Conservation (phyloP, 2,797 vertebrate genomes). For the Catamblyrhynchus diadema region DNA sequence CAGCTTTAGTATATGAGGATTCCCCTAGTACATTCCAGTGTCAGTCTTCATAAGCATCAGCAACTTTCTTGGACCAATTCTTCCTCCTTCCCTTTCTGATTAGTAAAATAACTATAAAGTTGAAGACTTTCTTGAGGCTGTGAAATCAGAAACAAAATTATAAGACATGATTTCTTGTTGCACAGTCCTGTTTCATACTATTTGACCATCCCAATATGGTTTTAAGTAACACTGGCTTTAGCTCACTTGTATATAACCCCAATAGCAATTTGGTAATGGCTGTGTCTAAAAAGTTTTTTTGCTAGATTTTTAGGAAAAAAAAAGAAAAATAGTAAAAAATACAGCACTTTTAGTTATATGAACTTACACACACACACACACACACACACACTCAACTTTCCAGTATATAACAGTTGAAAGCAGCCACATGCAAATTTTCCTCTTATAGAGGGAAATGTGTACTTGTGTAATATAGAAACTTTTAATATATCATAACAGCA, state of each 20-base stretch:
- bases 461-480: not conserved
- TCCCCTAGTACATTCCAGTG: not conserved
- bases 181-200: not conserved
- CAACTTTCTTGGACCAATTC: not conserved
- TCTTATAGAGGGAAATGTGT: not conserved
- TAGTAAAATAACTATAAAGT: not conserved
- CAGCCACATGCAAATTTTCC: not conserved
- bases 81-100: not conserved
- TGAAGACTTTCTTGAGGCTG: not conserved
- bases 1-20: not conserved
- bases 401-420: not conserved
- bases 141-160: not conserved
- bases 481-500: not conserved
- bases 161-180: not conserved
- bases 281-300: not conserved
- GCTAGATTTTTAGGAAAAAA: not conserved
- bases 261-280: not conserved
- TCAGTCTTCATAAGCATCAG: not conserved
- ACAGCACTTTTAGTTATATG: not conserved
- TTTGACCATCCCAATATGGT: not conserved
- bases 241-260: not conserved
- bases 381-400: not conserved
- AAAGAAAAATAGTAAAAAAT: not conserved
- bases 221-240: not conserved
- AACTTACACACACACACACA: not conserved